These are phyloP conservation scores for Bryconaethiops microstoma DNA, from an alignment of 2,797 vertebrate species.

Conservation along the genomic window DNA sequence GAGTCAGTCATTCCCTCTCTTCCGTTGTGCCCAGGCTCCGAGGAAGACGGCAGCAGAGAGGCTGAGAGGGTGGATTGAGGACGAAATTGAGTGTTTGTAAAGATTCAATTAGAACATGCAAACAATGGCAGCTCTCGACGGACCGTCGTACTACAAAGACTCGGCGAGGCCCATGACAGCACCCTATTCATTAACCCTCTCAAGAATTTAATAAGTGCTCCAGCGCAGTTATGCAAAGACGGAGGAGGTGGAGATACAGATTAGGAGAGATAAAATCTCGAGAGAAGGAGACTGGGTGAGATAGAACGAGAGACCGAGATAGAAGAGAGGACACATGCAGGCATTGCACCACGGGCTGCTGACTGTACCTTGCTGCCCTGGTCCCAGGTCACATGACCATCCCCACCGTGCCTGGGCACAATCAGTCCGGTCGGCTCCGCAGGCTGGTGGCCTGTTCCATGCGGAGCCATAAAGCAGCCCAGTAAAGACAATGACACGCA, in stretches of 20 bases:
- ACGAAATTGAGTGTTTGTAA: conserved; percentile 61
- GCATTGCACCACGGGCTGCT: conserved; percentile 36
- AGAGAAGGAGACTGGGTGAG: neutral
- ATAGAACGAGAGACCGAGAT: neutral
- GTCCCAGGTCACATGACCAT: conserved; percentile 39
- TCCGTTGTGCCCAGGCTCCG: neutral
- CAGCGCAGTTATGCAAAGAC: conserved; percentile 40
- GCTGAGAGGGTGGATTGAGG: conserved; percentile 10
- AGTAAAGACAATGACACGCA: conserved; percentile 65
- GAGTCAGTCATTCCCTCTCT: conserved; percentile 17
- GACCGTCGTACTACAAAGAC: conserved; percentile 53
- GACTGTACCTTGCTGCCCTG: conserved; percentile 10
- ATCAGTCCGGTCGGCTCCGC: conserved; percentile 27
- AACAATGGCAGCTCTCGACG: conserved; percentile 64
- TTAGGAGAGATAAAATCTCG: conserved; percentile 36
- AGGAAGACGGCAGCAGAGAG: neutral
- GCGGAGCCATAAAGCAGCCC: conserved; percentile 50
- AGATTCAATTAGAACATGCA: conserved; percentile 68
- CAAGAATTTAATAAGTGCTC: conserved; percentile 57
- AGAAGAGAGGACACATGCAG: conserved; percentile 10
- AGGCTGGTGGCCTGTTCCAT: conserved; percentile 31
- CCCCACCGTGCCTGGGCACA: conserved; percentile 50
- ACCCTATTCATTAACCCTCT: conserved; percentile 62
- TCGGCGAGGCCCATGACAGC: conserved; percentile 55
- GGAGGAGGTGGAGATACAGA: conserved; percentile 40